Conservation (phyloP, 2,797 vertebrate genomes). For the Sciurus carolinensis region DNA sequence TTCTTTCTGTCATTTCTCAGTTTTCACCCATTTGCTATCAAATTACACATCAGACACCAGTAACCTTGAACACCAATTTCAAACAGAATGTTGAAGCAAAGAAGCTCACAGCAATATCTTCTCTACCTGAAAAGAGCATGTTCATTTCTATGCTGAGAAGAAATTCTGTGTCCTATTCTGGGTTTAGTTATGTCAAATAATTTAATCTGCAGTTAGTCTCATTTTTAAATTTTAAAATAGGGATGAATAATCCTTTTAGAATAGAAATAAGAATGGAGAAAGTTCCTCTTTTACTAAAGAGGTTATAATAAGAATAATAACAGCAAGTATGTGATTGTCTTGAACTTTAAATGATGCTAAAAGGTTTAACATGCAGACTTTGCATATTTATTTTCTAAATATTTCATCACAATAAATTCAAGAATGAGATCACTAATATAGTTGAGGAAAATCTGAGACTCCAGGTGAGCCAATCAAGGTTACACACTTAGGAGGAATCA, state of each 20-base stretch:
- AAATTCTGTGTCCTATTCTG: neutral
- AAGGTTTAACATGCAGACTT: neutral
- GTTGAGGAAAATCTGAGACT: neutral
- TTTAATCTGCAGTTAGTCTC: constrained; percentile 46
- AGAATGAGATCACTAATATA: neutral
- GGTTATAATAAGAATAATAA: neutral
- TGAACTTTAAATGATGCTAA: neutral
- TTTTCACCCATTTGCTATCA: constrained; percentile 69
- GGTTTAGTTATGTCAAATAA: constrained; percentile 7
- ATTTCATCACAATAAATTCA: neutral
- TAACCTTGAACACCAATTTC: constrained; percentile 64
- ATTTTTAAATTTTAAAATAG: constrained; percentile 39
- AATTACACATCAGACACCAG: constrained; percentile 69
- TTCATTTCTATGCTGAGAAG: constrained; percentile 50
- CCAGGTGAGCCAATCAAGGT: neutral
- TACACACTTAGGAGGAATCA: neutral
- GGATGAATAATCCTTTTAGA: neutral
- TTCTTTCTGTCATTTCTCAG: constrained; percentile 69
- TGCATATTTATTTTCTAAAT: neutral
- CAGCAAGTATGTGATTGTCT: neutral
- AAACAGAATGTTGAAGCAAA: constrained; percentile 62
- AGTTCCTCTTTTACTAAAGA: neutral
- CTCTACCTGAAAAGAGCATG: constrained; percentile 45
- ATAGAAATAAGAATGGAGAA: neutral
- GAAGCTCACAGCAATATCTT: neutral